Base-by-base conservation (phyloP, 2,888 invertebrate genomes). In the Venusia cambrica region DNA sequence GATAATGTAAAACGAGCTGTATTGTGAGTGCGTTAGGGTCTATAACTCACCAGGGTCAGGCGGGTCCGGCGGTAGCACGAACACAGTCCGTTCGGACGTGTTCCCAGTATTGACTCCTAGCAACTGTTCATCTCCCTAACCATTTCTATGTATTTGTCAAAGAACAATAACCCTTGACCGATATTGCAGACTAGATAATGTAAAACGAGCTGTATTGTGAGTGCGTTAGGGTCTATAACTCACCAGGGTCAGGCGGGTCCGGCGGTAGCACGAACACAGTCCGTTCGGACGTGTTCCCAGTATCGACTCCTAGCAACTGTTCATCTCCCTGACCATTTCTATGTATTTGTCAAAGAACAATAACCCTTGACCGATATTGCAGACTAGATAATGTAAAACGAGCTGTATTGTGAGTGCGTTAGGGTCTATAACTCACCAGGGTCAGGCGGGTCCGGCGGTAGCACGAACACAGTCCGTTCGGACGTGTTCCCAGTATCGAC, bases 301-400 rank as follows among this genome's bases (percentile, higher is more conserved):
- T 91, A 61, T 96, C 97, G 54, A 93, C 88, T 60, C 97, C 97
- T 17, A 98, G 88, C 46, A 98, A 81, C 46, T 90, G 90, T 20
- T 92, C 88, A 31, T 76, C 73, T 0, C 64, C 67, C 1, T 60
- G 57, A 2, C 81, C 1, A 94, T 92, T 65, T 97, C 97, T 3
- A 95, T 93, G 71, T 98, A 99, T 66, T 99, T 98, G 76, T 99
- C n/a, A n/a, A n/a, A n/a, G n/a, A n/a, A n/a, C n/a, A n/a, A n/a
- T n/a, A n/a, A n/a, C n/a, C n/a, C n/a, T n/a, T n/a, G n/a, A n/a
- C n/a, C n/a, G 5, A 12, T 15, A 8, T 7, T 19, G 4, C 5
- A 2, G 9, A 9, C 9, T 2, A n/a, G n/a, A 7, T 7, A 17
- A 6, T 17, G 6, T 17, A 17, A 17, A 17, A 17, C 7, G 17